Conservation (phyloP, 1,140 invertebrate species). For the Trichonephila clavata region DNA sequence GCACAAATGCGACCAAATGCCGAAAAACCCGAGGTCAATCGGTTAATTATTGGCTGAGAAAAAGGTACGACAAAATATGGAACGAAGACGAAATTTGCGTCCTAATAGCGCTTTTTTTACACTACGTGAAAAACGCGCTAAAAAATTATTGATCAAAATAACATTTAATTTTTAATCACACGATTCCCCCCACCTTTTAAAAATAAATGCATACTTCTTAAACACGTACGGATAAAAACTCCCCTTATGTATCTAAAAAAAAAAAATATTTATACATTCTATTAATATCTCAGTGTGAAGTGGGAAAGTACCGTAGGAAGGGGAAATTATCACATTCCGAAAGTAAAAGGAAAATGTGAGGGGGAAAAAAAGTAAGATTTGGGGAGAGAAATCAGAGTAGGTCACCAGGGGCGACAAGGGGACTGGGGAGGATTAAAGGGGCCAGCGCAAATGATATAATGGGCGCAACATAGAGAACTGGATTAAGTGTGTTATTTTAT, state of each 20-base stretch:
- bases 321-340: slow-evolving; percentile 48
- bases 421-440: slow-evolving; percentile 8
- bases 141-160: no score
- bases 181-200: not conserved
- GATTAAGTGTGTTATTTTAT: not conserved
- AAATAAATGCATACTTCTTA: not conserved
- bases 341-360: slow-evolving; percentile 49
- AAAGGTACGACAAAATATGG: no score
- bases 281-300: not conserved
- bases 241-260: not conserved
- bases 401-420: slow-evolving; percentile 38
- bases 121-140: no score
- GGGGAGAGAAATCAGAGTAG: slow-evolving; percentile 46
- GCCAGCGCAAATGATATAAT: slow-evolving; percentile 2
- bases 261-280: slow-evolving; percentile 15
- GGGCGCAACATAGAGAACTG: not conserved
- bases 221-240: not conserved
- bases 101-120: no score
- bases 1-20: no score
- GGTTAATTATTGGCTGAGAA: no score
- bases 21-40: no score
- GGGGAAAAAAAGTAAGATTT: not conserved
- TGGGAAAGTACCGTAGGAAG: not conserved
- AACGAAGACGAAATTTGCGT: no score
- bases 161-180: not conserved